Evolutionary conservation across 2,797 vertebrate species (phyloP), one percentile per base, ranked within the genome.

Genomic region (Tokudaia muenninki): DNA sequence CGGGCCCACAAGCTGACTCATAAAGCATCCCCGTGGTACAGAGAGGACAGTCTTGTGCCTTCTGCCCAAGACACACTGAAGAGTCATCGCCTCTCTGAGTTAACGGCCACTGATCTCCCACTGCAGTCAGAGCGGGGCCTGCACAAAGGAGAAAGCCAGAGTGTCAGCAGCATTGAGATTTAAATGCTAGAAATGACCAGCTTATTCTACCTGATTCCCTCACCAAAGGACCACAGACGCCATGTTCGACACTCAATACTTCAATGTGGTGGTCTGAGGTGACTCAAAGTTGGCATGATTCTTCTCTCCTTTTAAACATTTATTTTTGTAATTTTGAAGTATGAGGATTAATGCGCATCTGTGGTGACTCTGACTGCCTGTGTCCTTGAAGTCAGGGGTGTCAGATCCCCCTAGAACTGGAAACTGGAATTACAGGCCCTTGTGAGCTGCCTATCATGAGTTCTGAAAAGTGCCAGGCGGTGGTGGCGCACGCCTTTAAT

Each of bases 201-300:
- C 57, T 24, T 50, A 1, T 0, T 0, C 55, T 31, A 3, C 61
- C 81, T 0, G 50, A 0, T 2, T 2, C 1, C 72, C 57, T n/a
- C 19, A 4, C 41, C 21, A 8, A 3, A 1, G 14, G 0, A 31
- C 3, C 78, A 5, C 0, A 1, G 31, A 0, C 31, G n/a, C n/a
- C 21, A 34, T 6, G 13, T 31, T 1, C 3, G 16, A 57, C 6
- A 1, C 13, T 26, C 4, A 7, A 1, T 1, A 6, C 29, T 84
- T 47, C 16, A 17, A 0, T 1, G 0, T 3, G 26, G 50, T 0
- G 21, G 6, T n/a, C 87, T 50, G 52, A 31, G 55, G 11, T 17
- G n/a, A 2, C 1, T 90, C 13, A 0, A 29, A 5, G 13, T 2
- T 61, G 55, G 13, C 1, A 16, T 47, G 41, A 26, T 47, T 3